Evolutionary conservation across 2,797 vertebrate species (phyloP), one percentile per base, ranked within the genome.

Genomic region (Gadopsis bispinosus): DNA sequence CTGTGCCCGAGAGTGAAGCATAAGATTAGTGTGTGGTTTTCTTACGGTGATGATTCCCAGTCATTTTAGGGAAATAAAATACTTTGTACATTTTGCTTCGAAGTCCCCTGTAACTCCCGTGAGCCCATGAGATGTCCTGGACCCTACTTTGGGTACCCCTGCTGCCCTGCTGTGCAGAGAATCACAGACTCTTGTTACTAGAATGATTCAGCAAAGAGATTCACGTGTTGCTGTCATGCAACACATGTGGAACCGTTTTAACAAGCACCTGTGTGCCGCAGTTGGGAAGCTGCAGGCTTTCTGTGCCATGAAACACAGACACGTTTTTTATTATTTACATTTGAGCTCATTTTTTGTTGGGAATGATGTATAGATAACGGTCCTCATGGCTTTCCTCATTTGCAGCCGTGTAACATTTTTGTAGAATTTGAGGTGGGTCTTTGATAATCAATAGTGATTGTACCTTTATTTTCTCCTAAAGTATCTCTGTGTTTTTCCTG

Each of bases 141-240:
- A 54, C 58, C 47, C 1, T 17, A 37, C 29, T 84, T 47, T 70
- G 73, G 58, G 43, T 6, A 13, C 22, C 72, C 56, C 55, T 71
- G 82, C 59, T 78, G 79, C 72, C 56, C 55, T 73, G 82, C 59
- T 78, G 79, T 45, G 51, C 67, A 66, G 26, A 63, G 53, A 62
- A 47, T 72, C 0, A 12, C 74, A 72, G 43, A 45, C 20, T 78
- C n/a, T 79, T 70, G 69, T 75, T 72, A 33, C 54, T 61, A 6
- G 60, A 72, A 53, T 70, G 65, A 82, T 78, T 74, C 56, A 50
- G 79, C 75, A 58, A 41, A 73, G 37, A 75, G 51, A 73, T 73
- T 56, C 72, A 61, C 74, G 73, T 82, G 64, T 72, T 80, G 75
- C 75, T 81, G 69, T 29, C 69, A 73, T 56, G 48, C 12, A 20